Evolutionary conservation across 2,888 invertebrate species (phyloP), one percentile per base, ranked within the genome.

Genomic region (Ecliptopera silaceata): DNA sequence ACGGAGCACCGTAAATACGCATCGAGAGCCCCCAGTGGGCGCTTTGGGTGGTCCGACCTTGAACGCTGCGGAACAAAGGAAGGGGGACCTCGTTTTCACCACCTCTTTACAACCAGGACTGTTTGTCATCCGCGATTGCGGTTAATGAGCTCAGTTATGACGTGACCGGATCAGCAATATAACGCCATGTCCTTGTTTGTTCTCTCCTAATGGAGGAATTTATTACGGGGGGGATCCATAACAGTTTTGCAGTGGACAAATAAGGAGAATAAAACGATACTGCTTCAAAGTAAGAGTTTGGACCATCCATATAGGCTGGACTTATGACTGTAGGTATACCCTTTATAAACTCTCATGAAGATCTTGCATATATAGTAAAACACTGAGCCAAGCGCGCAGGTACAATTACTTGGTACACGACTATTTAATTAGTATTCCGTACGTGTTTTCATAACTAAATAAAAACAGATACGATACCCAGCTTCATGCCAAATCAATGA

Each of bases 1-100:
- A 47, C 48, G 42, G 17, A 63, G 66, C 61, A 66, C 67, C 66
- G 66, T 66, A 70, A 64, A 69, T 64, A 65, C 63, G 66, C 66
- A 75, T 69, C 64, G 65, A 63, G 62, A 53, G 50, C 63, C 20
- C 59, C 56, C 56, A 38, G 41, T 53, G 54, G 41, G 57, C 55
- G 51, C 51, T 39, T 59, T 56, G 66, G 66, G 68, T 56, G 64
- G 65, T 12, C 46, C 63, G 78, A 68, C 84, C 85, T 84, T 86
- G 82, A 76, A 72, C 63, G 71, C 61, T 58, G 59, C 46, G 54
- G 69, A 78, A 83, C 83, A 80, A 80, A 80, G 77, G 68, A 66
- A 66, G 75, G 73, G 73, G 72, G 66, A 55, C 68, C 71, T 70
- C 65, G 61, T 65, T 54, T 65, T 63, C 59, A 61, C 66, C 70